phyloP scores from a whole-genome alignment of 2,888 invertebrate species.

The Oscheius sp. region DNA sequence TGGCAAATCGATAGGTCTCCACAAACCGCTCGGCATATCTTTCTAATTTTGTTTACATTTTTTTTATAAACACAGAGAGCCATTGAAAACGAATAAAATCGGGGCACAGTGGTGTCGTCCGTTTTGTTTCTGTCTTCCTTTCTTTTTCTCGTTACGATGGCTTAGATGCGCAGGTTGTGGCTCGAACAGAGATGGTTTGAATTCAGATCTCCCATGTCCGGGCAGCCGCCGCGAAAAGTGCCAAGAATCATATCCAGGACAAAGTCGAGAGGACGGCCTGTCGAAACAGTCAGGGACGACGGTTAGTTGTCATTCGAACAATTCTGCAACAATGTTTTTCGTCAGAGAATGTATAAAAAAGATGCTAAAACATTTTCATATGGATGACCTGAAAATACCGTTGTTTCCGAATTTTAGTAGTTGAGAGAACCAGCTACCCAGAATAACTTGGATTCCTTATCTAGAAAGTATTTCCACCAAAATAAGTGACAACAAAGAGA shows the following conservation, averaged over 20 bases:
- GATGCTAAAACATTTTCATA: too few species aligned
- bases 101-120: too few species aligned
- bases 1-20: slow-evolving; percentile 3
- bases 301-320: neutral
- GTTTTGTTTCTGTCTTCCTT: neutral
- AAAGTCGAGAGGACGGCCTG: neutral
- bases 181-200: slow-evolving; percentile 12
- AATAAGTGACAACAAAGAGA: too few species aligned
- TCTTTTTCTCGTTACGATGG: neutral
- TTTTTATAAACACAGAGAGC: neutral
- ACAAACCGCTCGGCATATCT: slow-evolving; percentile 14
- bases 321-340: too few species aligned
- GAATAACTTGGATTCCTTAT: too few species aligned
- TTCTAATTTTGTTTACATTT: slow-evolving; percentile 25
- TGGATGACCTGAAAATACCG: too few species aligned
- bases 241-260: slow-evolving; percentile 37
- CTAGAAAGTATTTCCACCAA: too few species aligned
- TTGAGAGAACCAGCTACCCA: too few species aligned
- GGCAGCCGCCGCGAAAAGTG: slow-evolving; percentile 24
- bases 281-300: neutral
- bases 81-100: too few species aligned
- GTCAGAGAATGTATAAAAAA: too few species aligned
- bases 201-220: slow-evolving; percentile 25
- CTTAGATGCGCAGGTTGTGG: slow-evolving; percentile 38
- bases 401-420: too few species aligned